Evolutionary conservation across 2,797 vertebrate species (phyloP).

Genomic region (Tokudaia muenninki): DNA sequence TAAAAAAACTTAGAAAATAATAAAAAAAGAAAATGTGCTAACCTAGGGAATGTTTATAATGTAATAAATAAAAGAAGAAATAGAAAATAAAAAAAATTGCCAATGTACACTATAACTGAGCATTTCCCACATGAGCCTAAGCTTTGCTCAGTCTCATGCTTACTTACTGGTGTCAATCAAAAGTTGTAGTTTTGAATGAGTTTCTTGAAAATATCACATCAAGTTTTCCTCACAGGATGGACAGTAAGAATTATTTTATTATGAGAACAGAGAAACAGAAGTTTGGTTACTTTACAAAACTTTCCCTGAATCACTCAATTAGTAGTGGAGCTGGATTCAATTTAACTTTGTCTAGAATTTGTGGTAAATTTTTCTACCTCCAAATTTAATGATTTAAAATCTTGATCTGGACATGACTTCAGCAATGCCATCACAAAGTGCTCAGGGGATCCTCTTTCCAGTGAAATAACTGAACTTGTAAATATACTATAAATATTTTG

Average conservation of each 20-base stretch:
- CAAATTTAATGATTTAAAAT: constrained; percentile 29
- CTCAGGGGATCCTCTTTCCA: neutral
- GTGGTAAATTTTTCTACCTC: neutral
- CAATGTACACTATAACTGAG: neutral
- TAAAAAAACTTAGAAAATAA: too few relatives aligned
- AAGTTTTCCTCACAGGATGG: neutral
- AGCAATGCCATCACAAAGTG: neutral
- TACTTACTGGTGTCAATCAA: neutral
- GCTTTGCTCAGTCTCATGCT: neutral
- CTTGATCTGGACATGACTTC: neutral
- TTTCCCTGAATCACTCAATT: neutral
- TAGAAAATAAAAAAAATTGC: neutral
- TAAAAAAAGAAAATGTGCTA: too few relatives aligned
- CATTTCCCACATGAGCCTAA: neutral
- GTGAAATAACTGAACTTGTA: neutral
- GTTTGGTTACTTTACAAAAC: neutral
- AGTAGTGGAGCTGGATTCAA: neutral
- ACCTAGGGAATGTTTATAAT: too few relatives aligned
- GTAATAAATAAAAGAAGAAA: too few relatives aligned
- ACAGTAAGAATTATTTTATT: neutral
- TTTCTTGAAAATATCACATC: neutral
- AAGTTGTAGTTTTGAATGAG: neutral
- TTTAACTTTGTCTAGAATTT: neutral
- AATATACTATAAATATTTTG: neutral
- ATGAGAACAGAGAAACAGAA: neutral